These are phyloP conservation scores for Charina bottae DNA, from an alignment of 2,113 vertebrate genomes.

Conservation along the genomic window DNA sequence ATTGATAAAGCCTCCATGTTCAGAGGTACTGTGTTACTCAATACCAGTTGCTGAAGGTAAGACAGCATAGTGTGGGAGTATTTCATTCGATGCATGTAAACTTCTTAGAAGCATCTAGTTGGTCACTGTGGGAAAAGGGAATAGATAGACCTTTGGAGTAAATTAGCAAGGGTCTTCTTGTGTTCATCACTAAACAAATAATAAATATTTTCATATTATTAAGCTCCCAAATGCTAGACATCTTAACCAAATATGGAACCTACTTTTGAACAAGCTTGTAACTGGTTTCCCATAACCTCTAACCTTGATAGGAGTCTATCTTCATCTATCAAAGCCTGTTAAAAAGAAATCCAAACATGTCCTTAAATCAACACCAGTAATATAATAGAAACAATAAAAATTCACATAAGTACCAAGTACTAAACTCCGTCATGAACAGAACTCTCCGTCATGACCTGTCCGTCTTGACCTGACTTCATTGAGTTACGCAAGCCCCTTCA, in stretches of 20 bases:
- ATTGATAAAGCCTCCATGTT: neutral
- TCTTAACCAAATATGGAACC: constrained; percentile 35
- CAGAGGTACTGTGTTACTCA: neutral
- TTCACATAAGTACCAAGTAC: neutral
- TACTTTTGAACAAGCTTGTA: constrained; percentile 97
- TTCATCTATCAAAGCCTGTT: constrained; percentile 98
- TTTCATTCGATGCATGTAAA: neutral
- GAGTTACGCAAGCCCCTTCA: too few relatives aligned
- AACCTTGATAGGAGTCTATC: constrained; percentile 95
- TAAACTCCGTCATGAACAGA: too few relatives aligned
- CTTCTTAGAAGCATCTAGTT: neutral
- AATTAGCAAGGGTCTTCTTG: neutral
- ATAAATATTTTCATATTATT: neutral
- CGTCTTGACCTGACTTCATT: too few relatives aligned
- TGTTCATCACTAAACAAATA: neutral
- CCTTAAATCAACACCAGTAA: constrained; percentile 38
- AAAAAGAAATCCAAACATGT: constrained; percentile 47
- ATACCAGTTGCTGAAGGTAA: neutral
- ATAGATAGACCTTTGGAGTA: neutral
- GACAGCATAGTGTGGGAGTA: neutral
- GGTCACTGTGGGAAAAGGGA: neutral
- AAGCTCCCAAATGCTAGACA: neutral
- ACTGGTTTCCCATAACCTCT: constrained; percentile 98
- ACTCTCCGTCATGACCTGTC: too few relatives aligned
- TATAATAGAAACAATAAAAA: constrained; percentile 28